These are phyloP conservation scores for Cheilosia grossa DNA, from an alignment of 2,888 invertebrate genomes.

Conservation along the genomic window DNA sequence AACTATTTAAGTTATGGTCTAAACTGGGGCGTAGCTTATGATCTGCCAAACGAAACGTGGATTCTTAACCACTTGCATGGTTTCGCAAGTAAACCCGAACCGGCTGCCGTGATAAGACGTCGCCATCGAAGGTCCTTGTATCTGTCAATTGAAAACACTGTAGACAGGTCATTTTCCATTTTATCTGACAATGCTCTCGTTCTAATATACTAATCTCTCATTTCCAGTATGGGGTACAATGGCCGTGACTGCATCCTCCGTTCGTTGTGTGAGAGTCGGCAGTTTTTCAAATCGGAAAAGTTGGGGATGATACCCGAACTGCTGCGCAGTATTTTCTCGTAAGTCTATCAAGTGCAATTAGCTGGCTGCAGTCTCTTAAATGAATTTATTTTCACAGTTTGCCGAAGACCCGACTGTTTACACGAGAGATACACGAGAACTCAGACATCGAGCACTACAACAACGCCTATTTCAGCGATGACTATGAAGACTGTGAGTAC, in stretches of 20 bases:
- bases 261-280: constrained; percentile 89
- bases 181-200: background rate
- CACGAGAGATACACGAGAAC: constrained; percentile 87
- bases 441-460: constrained; percentile 87
- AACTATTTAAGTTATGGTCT: constrained; percentile 86
- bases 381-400: constrained; percentile 84
- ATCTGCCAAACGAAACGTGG: constrained; percentile 85
- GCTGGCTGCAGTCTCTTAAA: background rate
- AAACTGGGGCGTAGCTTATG: constrained; percentile 89
- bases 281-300: constrained; percentile 86
- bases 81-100: constrained; percentile 77
- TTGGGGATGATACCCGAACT: constrained; percentile 88
- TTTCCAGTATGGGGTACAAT: constrained; percentile 89
- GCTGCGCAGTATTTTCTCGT: constrained; percentile 89
- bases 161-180: constrained; percentile 85
- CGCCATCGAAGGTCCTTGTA: constrained; percentile 80
- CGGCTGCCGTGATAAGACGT: constrained; percentile 84
- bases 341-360: constrained; percentile 78
- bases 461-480: constrained; percentile 86
- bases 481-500: constrained; percentile 84
- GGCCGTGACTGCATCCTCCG: constrained; percentile 89
- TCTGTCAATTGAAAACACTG: constrained; percentile 83
- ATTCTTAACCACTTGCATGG: constrained; percentile 82
- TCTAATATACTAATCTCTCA: background rate
- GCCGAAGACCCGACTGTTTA: constrained; percentile 86